Evolutionary conservation across 2,797 vertebrate species (phyloP), one percentile per base, ranked within the genome.

Genomic region (Champsocephalus esox): DNA sequence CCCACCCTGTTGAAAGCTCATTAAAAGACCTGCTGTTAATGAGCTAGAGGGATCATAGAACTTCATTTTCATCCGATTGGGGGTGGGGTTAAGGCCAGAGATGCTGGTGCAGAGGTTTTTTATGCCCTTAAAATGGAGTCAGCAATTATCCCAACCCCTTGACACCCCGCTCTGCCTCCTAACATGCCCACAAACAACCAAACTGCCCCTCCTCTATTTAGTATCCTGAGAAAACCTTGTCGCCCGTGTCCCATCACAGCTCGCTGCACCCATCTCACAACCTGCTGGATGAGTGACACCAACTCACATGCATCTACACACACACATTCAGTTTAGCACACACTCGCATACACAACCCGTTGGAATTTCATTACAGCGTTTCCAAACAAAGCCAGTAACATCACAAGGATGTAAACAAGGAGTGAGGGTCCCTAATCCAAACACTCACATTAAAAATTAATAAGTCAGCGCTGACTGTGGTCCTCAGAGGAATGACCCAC

Each of bases 21-120:
- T 96, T 96, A 96, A 94, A 92, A 93, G 89, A 92, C 94, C 93
- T 92, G 86, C 93, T 94, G 95, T 95, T 96, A 95, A 95, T 95
- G 93, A 95, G 93, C 94, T 95, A 95, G 90, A 92, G 92, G 91
- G 92, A 94, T 95, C 94, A 92, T 84, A 92, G 88, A 93, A 93
- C 89, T 87, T 90, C 83, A 87, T 92, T 92, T 92, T 94, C 93
- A 94, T 95, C 92, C 89, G 83, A 74, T 80, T 86, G 82, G 86
- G 77, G 41, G 73, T 19, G 82, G 85, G 85, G 79, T 80, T 86
- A 86, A 80, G 85, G 82, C 88, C 89, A 81, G 87, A 91, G 92
- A 94, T 94, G 92, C 89, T 89, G 86, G 80, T 82, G 84, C 87
- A 84, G 87, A 90, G 90, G 87, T 93, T 94, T 92, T 56, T 93